Evolutionary conservation across 2,113 vertebrate species (phyloP), one percentile per base, ranked within the genome.

Genomic region (Myrmophylax atrothorax): DNA sequence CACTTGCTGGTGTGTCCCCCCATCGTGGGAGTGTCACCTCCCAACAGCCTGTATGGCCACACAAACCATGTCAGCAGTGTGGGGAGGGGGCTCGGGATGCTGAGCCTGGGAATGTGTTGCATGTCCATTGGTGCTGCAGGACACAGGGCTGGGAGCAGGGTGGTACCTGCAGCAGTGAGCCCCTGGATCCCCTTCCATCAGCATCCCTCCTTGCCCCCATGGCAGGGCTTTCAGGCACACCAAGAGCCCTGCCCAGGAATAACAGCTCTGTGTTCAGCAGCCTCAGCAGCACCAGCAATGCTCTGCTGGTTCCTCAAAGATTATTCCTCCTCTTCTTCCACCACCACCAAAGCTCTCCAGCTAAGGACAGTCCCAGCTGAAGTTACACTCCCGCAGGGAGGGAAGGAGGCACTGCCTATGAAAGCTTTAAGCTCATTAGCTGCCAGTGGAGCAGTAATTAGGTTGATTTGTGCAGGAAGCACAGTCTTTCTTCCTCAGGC

Each of bases 351-450:
- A 79, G 56, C 29, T 64, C 49, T 53, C 29, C 25, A 90, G 72
- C 47, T 26, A 58, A 90, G 49, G 46, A 55, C 26, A 49, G 56
- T 38, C 67, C 38, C 0, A 1, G 33, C 56, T 84, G 87, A 55
- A 76, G n/a, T 31, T 42, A 59, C 47, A 82, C 44, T 79, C 66
- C 85, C 0, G 0, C 53, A 49, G 55, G 29, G 92, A 73, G 18
- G 37, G 58, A 52, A 44, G 58, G n/a, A 87, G 60, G 47, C 0
- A 2, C 56, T 78, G 67, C 16, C 89, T 72, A 42, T 66, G 78
- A 94, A 89, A 82, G 56, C 70, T 79, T 92, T 87, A 86, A 94
- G 80, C 86, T 96, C 84, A 40, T 96, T 94, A 96, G n/a, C 44
- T 84, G 59, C 67, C 68, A 33, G 56, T 59, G 89, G 40, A 81